Base-by-base conservation (phyloP, 2,888 invertebrate genomes). In the Metopia argyrocephala region DNA sequence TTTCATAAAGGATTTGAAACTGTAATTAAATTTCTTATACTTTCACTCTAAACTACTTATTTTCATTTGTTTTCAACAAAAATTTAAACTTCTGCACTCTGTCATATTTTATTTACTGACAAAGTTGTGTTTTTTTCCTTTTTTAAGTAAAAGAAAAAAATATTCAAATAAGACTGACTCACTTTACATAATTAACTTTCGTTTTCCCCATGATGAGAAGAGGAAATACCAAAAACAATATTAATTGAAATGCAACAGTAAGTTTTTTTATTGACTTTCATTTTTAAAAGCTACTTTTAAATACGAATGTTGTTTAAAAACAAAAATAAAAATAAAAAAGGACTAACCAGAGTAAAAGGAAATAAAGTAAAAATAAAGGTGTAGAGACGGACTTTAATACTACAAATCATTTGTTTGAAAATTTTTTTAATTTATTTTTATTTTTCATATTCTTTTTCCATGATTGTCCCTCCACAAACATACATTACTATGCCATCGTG, bases 181-280 rank as follows among this genome's bases (percentile, higher is more conserved):
- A 59, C 57, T 59, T 59, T 31, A 31, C 31, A n/a, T 59, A 59
- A 59, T 59, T 59, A 59, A 59, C 57, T 59, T 20, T 28, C 25
- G 27, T 27, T 27, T 18, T 27, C 21, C 25, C n/a, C 28, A n/a
- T 18, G 6, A 21, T 27, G 18, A 3, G 15, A 38, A 38, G 31
- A 31, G 15, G 15, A 12, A 38, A 7, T 9, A 38, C 20, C n/a
- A 48, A n/a, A 18, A 20, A 48, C n/a, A 48, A 20, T 28, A 31
- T 31, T 31, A 59, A 59, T 31, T 31, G 20, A 59, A 59, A 59
- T 31, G 31, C 57, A 59, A 38, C 31, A 59, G 28, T 12, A 18
- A 5, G 2, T 18, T n/a, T n/a, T 48, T 48, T 20, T 1, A 57
- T 12, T 31, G 31, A 31, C 31, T 31, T 31, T 2, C 2, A 15